Evolutionary conservation across 2,113 vertebrate species (phyloP).

Genomic region (Neoarius graeffei): DNA sequence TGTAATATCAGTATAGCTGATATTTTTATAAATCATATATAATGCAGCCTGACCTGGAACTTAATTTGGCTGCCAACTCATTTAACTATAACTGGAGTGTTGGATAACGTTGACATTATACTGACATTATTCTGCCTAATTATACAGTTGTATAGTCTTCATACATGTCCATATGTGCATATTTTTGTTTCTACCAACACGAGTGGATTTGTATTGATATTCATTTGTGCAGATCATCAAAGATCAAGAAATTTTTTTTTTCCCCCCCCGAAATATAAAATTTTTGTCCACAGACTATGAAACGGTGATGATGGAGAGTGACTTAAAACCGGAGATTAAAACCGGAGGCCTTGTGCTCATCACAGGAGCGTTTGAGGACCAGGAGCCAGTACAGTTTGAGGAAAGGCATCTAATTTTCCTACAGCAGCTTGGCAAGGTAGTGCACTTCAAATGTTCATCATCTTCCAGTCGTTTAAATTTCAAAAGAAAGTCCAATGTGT

Average conservation of each 20-base stretch:
- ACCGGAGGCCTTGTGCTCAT: constrained; percentile 79
- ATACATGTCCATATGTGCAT: not conserved
- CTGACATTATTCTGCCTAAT: not conserved
- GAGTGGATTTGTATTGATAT: not conserved
- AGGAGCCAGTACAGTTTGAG: constrained; percentile 91
- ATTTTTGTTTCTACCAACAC: not conserved
- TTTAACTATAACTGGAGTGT: not conserved
- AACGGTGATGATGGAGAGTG: constrained; percentile 79
- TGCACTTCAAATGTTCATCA: not conserved
- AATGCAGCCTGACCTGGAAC: not conserved
- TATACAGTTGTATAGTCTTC: not conserved
- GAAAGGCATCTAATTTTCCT: constrained; percentile 96
- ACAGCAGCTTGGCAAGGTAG: constrained; percentile 95
- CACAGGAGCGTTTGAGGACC: constrained; percentile 82
- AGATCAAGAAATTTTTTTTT: not conserved
- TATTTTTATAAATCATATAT: not conserved
- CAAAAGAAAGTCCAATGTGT: not conserved
- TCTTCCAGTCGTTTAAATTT: not conserved
- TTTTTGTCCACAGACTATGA: constrained; percentile 45
- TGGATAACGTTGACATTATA: not conserved
- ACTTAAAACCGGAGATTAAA: constrained; percentile 85
- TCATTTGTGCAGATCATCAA: not conserved
- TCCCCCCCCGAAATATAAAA: not conserved
- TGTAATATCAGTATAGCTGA: not conserved
- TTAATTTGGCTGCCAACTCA: too few relatives aligned